Evolutionary conservation across 2,113 vertebrate species (phyloP).

Genomic region (Cebidichthys violaceus): DNA sequence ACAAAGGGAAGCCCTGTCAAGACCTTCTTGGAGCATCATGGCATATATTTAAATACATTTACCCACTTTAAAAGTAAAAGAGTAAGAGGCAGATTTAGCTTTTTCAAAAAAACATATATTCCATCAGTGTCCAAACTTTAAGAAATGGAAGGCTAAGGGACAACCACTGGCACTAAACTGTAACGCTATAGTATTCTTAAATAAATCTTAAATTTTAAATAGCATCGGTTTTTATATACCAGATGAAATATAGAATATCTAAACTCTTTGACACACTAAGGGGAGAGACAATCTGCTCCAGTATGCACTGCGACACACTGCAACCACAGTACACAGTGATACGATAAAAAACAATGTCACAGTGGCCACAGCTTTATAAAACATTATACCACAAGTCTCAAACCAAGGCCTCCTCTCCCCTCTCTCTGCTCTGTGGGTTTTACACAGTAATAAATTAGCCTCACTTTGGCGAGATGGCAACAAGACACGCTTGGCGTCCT

Average conservation of each 20-base stretch:
- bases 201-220: constrained; percentile 10
- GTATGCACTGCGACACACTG: constrained; percentile 1
- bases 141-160: constrained; percentile 5
- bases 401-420: constrained; percentile 64
- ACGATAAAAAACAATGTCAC: constrained; percentile 58
- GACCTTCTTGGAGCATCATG: constrained; percentile 51
- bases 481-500: constrained; percentile 69
- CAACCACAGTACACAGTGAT: constrained; percentile 13
- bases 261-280: constrained; percentile 24
- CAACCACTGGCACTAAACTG: constrained; percentile 19
- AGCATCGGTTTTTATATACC: constrained; percentile 30
- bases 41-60: constrained; percentile 71
- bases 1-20: constrained; percentile 65
- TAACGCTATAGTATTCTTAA: neutral
- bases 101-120: constrained; percentile 40
- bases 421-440: constrained; percentile 69
- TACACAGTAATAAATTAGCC: constrained; percentile 80
- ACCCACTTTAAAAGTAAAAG: constrained; percentile 45
- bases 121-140: constrained; percentile 40
- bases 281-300: constrained; percentile 11
- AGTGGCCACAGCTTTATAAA: constrained; percentile 57
- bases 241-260: constrained; percentile 31
- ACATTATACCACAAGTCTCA: constrained; percentile 51
- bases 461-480: constrained; percentile 74
- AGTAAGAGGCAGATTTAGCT: constrained; percentile 1